These are phyloP conservation scores for Girardia tigrina DNA, from an alignment of 2,888 invertebrate genomes.

Conservation along the genomic window DNA sequence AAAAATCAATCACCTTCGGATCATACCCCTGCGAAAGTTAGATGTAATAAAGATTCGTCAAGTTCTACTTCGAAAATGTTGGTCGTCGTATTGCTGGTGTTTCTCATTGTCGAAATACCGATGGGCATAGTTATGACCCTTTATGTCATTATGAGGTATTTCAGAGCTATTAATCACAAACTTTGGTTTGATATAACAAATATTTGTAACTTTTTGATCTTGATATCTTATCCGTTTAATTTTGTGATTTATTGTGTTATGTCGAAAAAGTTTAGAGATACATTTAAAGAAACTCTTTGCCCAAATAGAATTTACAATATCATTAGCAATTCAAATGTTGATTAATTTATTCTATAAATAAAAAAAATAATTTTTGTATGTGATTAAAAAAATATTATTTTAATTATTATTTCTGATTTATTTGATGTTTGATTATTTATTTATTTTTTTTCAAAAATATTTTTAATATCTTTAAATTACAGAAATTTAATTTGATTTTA, in stretches of 20 bases:
- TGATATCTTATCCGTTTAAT: slow-evolving; percentile 77
- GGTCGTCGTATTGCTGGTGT: slow-evolving; percentile 51
- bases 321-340: neutral
- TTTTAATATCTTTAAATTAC: no score
- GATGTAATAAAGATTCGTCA: slow-evolving; percentile 38
- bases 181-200: neutral
- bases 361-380: no score
- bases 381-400: no score
- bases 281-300: slow-evolving; percentile 55
- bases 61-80: slow-evolving; percentile 51
- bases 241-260: slow-evolving; percentile 90
- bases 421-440: no score
- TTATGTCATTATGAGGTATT: neutral
- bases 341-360: no score
- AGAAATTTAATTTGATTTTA: no score
- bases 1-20: neutral
- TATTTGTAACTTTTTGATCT: slow-evolving; percentile 67
- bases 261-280: slow-evolving; percentile 81
- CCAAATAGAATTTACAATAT: neutral
- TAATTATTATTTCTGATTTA: no score
- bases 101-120: slow-evolving; percentile 52
- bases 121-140: slow-evolving; percentile 41
- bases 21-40: neutral
- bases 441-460: no score
- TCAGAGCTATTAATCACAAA: neutral